Evolutionary conservation across 2,113 vertebrate genomes (phyloP).

Genomic region (Calyptommatus sinebrachiatus): DNA sequence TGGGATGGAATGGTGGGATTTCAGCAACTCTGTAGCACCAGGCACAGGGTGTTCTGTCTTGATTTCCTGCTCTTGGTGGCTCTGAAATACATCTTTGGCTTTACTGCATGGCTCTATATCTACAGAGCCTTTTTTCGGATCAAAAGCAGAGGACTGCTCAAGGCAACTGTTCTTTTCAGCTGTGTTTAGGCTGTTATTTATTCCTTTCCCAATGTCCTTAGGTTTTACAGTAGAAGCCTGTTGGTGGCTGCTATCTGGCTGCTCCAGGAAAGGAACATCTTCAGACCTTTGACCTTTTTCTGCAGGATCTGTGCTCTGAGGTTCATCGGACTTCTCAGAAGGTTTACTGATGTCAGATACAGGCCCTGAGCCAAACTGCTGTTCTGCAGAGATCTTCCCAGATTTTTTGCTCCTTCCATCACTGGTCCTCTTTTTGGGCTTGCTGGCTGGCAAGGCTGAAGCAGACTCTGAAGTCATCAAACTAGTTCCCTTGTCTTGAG

Average conservation of each 20-base stretch:
- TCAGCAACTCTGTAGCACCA: not conserved
- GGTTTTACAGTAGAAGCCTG: not conserved
- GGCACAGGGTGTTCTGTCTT: fast-evolving
- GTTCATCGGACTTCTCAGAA: not conserved
- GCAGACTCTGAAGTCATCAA: fast-evolving
- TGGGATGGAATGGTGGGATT: not conserved
- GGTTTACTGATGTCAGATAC: not conserved
- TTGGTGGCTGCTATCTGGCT: not conserved
- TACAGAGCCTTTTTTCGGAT: not conserved
- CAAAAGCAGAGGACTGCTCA: constrained; percentile 2
- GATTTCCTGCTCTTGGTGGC: not conserved
- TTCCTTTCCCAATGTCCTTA: not conserved
- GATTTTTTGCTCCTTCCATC: constrained; percentile 60
- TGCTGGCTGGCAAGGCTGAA: constrained; percentile 25
- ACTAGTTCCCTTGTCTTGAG: constrained; percentile 20
- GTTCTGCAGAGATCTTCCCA: constrained; percentile 26
- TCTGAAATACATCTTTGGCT: fast-evolving
- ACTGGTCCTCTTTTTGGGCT: constrained; percentile 62
- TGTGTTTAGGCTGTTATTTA: not conserved
- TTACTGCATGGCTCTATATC: not conserved
- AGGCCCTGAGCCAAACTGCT: constrained; percentile 7
- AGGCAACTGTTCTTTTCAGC: not conserved
- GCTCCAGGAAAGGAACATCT: not conserved
- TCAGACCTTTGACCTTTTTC: not conserved
- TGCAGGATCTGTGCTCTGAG: not conserved